Percentiles rank a stretch among this genome's conserved stretches.
These are phyloP conservation scores for Muscicapa adusta DNA, from an alignment of 2,113 vertebrate species.

Conservation along the genomic window DNA sequence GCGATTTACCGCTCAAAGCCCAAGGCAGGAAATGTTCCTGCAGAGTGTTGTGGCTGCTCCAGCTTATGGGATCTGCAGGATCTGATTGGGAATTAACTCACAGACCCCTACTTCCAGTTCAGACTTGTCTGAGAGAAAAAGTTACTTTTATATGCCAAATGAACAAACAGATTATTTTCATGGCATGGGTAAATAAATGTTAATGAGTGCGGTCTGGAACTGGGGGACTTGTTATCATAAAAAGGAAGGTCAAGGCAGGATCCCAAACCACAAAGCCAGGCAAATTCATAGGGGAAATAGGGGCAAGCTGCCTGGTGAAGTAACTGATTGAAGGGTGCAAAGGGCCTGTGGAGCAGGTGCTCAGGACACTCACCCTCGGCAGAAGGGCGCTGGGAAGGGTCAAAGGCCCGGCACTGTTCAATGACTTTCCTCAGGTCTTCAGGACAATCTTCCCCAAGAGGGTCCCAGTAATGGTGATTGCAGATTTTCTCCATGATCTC, in stretches of 20 bases:
- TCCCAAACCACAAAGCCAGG: not conserved
- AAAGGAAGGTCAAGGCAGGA: not conserved
- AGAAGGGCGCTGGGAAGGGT: slow-evolving; percentile 74
- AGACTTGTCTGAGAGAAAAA: not conserved
- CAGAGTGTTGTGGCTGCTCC: not conserved
- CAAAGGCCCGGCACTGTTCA: slow-evolving; percentile 64
- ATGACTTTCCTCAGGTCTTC: slow-evolving; percentile 64
- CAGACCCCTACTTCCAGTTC: not conserved
- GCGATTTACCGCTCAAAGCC: not conserved
- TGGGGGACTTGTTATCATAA: not conserved
- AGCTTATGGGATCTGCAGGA: not conserved
- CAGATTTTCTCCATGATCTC: slow-evolving; percentile 71
- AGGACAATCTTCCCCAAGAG: slow-evolving; percentile 76
- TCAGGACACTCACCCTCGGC: slow-evolving; percentile 68
- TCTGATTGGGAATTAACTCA: not conserved
- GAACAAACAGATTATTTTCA: not conserved
- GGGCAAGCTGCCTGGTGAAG: not conserved
- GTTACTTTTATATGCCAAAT: not conserved
- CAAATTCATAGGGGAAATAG: not conserved
- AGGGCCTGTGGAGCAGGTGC: not conserved
- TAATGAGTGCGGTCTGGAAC: not conserved
- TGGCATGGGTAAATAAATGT: not conserved
- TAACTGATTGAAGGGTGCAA: not conserved
- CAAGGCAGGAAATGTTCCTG: not conserved
- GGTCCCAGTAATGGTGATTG: slow-evolving; percentile 32